Conservation (phyloP, 2,113 vertebrate genomes). For the Labeo catla region DNA sequence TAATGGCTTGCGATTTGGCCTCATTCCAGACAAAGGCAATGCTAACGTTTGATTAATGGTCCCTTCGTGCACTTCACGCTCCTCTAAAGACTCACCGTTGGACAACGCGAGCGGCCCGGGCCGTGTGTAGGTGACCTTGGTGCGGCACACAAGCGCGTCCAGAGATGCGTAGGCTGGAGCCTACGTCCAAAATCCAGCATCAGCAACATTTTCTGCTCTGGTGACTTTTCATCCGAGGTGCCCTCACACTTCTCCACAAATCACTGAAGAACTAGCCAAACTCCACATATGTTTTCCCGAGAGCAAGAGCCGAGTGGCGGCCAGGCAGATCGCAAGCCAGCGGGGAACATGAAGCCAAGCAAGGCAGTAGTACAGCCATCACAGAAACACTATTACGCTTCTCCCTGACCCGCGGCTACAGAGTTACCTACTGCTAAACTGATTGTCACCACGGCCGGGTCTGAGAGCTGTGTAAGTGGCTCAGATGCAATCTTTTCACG, state of each 20-base stretch:
- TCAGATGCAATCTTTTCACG: neutral
- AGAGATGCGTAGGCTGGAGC: constrained; percentile 42
- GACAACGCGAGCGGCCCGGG: neutral
- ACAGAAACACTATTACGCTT: constrained; percentile 52
- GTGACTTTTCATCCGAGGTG: constrained; percentile 50
- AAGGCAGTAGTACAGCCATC: constrained; percentile 34
- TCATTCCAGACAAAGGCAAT: constrained; percentile 26
- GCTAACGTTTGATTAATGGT: constrained; percentile 32
- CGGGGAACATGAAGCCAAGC: constrained; percentile 51
- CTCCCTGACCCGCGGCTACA: constrained; percentile 44
- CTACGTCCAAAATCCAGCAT: constrained; percentile 41
- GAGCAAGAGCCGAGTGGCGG: neutral
- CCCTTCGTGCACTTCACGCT: neutral
- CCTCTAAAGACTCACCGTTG: neutral
- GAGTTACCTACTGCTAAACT: constrained; percentile 31
- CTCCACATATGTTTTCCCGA: constrained; percentile 43
- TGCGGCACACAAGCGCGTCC: constrained; percentile 2
- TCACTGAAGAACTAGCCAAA: constrained; percentile 49
- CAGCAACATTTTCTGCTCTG: constrained; percentile 57
- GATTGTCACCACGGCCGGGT: neutral
- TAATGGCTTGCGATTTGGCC: constrained; percentile 23
- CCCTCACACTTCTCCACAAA: constrained; percentile 49
- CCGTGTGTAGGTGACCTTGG: constrained; percentile 45
- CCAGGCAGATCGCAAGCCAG: constrained; percentile 11
- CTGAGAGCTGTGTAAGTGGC: neutral